These are phyloP conservation scores for Sinelater perroti DNA, from an alignment of 2,888 invertebrate genomes.

Conservation along the genomic window DNA sequence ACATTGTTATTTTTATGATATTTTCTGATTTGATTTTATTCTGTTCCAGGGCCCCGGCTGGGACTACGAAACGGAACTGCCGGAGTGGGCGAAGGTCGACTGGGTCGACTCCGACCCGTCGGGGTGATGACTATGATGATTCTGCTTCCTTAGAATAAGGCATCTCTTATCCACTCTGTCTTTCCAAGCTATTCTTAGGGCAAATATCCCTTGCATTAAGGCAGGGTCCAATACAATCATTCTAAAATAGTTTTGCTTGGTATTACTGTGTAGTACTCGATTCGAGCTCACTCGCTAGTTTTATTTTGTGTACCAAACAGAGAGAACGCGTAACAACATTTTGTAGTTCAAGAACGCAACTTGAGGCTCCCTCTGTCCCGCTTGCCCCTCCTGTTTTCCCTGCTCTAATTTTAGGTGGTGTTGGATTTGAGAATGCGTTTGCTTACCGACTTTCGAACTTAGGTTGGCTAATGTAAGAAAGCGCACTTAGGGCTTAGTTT, in stretches of 20 bases:
- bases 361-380: too few species aligned
- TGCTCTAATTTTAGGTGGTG: too few species aligned
- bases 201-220: constrained; percentile 45
- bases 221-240: constrained; percentile 58
- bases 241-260: constrained; percentile 38
- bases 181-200: constrained; percentile 52
- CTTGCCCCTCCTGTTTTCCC: too few species aligned
- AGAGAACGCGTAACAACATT: too few species aligned
- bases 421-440: too few species aligned
- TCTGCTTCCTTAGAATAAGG: constrained; percentile 48
- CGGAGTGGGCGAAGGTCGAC: constrained; percentile 89
- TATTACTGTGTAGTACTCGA: constrained; percentile 30
- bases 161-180: constrained; percentile 58
- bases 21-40: background rate
- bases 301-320: constrained; percentile 7
- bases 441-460: too few species aligned
- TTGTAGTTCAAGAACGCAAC: too few species aligned
- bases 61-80: constrained; percentile 92
- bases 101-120: constrained; percentile 77
- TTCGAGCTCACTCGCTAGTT: constrained; percentile 8
- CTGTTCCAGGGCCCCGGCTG: constrained; percentile 85
- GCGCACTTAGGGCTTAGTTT: background rate
- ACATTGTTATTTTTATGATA: too few species aligned
- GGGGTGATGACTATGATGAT: constrained; percentile 52
- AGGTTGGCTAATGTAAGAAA: too few species aligned